phyloP scores from a whole-genome alignment of 2,888 invertebrate genomes.

The Thymelicus sylvestris region DNA sequence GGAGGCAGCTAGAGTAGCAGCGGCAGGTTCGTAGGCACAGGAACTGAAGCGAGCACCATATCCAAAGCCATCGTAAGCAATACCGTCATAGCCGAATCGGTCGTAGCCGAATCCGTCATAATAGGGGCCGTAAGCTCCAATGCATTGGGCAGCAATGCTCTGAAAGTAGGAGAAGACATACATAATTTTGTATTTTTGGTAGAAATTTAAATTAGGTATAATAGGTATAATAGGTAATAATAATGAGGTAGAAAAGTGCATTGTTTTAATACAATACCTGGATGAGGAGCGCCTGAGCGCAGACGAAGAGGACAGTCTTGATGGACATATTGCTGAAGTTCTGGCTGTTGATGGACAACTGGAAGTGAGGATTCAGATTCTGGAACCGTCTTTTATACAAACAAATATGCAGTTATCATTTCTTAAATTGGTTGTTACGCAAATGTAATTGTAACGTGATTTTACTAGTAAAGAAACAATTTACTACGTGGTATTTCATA shows the following conservation, averaged over 20 bases:
- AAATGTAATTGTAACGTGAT: too few relatives aligned
- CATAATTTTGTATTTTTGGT: too few relatives aligned
- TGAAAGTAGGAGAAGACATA: background rate
- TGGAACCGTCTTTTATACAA: background rate
- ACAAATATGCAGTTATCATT: too few relatives aligned
- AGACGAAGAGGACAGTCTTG: constrained; percentile 48
- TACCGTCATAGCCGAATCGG: constrained; percentile 1
- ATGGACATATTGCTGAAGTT: constrained; percentile 47
- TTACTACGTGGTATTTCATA: too few relatives aligned
- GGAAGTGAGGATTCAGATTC: background rate
- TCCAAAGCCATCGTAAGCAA: constrained; percentile 4
- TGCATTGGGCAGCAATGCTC: constrained; percentile 37
- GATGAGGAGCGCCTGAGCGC: constrained; percentile 49
- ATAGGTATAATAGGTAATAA: too few relatives aligned
- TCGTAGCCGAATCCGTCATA: too few relatives aligned
- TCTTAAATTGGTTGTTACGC: background rate
- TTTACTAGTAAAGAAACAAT: too few relatives aligned
- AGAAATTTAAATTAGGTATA: too few relatives aligned
- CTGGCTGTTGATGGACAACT: background rate
- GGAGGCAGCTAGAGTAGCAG: constrained; percentile 42
- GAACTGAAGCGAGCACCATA: constrained; percentile 24
- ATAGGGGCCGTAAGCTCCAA: constrained; percentile 12
- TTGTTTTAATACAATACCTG: constrained; percentile 45
- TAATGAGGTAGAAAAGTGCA: too few relatives aligned
- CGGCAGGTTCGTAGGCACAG: constrained; percentile 37